phyloP scores from a whole-genome alignment of 2,113 vertebrate genomes.

The Ptilorrhoa leucosticta region DNA sequence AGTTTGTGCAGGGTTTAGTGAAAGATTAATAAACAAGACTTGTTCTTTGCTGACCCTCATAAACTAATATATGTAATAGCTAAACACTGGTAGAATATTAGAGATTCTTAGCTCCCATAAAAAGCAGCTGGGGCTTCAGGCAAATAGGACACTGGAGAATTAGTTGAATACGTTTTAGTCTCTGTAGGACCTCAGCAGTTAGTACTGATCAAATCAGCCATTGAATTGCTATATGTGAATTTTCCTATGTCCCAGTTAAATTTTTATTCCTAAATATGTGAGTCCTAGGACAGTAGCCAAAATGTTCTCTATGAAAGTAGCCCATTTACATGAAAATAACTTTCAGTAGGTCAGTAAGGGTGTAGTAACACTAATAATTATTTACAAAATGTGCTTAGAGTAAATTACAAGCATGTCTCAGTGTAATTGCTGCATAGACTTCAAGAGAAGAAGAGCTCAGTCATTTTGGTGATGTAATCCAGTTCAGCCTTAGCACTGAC shows the following conservation, averaged over 20 bases:
- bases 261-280: neutral
- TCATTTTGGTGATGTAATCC: neutral
- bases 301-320: neutral
- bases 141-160: neutral
- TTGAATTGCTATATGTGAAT: neutral
- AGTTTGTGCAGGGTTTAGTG: conserved; percentile 29
- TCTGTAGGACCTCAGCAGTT: neutral
- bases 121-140: neutral
- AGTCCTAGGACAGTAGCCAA: neutral
- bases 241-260: neutral
- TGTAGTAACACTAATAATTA: neutral
- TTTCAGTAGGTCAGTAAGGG: neutral
- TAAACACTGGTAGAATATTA: neutral
- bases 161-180: neutral
- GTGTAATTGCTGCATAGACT: neutral
- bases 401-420: neutral
- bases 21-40: conserved; percentile 9
- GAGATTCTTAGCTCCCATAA: neutral
- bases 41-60: neutral
- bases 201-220: neutral
- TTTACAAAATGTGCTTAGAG: neutral
- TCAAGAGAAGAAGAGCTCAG: neutral
- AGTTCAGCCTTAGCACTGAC: neutral
- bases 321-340: conserved; percentile 16
- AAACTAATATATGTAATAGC: conserved; percentile 29